These are phyloP conservation scores for Sebastes hopkinsi DNA, from an alignment of 2,797 vertebrate genomes.

Conservation along the genomic window DNA sequence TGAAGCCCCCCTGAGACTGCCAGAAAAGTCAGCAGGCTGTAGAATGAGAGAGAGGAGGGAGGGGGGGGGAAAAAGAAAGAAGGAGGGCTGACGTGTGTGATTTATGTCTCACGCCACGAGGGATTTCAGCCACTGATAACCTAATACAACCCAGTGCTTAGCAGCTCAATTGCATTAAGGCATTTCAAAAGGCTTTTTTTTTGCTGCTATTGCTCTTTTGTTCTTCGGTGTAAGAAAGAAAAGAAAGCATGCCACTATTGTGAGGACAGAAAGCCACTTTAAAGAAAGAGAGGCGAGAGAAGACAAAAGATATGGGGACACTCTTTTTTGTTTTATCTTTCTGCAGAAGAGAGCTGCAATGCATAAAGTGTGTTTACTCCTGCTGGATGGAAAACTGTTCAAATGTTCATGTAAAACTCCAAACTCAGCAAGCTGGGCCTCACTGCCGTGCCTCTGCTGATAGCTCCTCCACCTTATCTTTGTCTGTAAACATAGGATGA, in stretches of 20 bases:
- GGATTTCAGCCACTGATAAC: conserved; percentile 84
- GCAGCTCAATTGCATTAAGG: conserved; percentile 80
- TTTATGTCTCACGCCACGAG: conserved; percentile 80
- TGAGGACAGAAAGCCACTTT: conserved; percentile 45
- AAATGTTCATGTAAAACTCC: conserved; percentile 36
- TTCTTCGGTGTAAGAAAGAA: conserved; percentile 53
- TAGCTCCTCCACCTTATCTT: conserved; percentile 32
- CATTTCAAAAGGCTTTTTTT: conserved; percentile 66
- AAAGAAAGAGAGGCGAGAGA: conserved; percentile 12
- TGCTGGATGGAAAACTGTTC: conserved; percentile 21
- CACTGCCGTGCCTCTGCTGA: conserved; percentile 27
- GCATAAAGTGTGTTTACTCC: conserved; percentile 16
- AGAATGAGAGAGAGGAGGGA: conserved; percentile 26
- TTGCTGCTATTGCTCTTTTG: conserved; percentile 69
- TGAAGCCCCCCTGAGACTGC: conserved; percentile 56
- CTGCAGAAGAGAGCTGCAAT: conserved; percentile 13
- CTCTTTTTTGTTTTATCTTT: neutral
- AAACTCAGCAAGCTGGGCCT: conserved; percentile 27
- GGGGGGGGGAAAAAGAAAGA: neutral
- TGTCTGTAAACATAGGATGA: conserved; percentile 40
- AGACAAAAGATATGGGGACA: conserved; percentile 30
- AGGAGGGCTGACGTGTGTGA: conserved; percentile 76
- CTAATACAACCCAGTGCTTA: conserved; percentile 81
- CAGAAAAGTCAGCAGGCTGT: conserved; percentile 53
- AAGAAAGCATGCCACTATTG: conserved; percentile 45